Evolutionary conservation across 2,888 invertebrate species (phyloP).

Genomic region (Catocala fraxini): DNA sequence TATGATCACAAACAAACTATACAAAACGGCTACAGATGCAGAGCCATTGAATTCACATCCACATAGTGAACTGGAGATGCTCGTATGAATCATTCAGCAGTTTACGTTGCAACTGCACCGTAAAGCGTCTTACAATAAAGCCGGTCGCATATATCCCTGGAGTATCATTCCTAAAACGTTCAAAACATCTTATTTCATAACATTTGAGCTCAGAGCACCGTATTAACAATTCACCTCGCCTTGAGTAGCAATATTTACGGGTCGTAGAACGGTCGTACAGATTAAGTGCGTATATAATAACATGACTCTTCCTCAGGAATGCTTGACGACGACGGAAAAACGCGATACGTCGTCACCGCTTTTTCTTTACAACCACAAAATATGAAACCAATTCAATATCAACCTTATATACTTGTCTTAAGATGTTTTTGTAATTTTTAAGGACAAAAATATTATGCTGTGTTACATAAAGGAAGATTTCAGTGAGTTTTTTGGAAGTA

Average conservation of each 20-base stretch:
- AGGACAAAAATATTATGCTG: constrained; percentile 12
- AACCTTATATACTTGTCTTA: constrained; percentile 42
- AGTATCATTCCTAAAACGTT: constrained; percentile 26
- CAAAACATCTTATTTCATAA: constrained; percentile 46
- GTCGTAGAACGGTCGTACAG: constrained; percentile 48
- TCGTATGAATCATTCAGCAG: constrained; percentile 53
- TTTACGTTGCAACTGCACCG: constrained; percentile 48
- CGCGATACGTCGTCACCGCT: constrained; percentile 56
- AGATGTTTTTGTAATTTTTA: constrained; percentile 5
- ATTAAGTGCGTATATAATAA: constrained; percentile 60
- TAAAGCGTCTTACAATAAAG: constrained; percentile 43
- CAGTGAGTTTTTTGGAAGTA: constrained; percentile 58
- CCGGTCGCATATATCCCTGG: constrained; percentile 22
- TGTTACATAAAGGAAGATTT: constrained; percentile 49
- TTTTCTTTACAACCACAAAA: constrained; percentile 33
- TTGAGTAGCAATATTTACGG: constrained; percentile 57
- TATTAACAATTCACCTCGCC: constrained; percentile 54
- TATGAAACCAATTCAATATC: constrained; percentile 22
- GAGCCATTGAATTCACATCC: constrained; percentile 49
- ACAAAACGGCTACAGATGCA: constrained; percentile 24
- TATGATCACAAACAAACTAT: constrained; percentile 23
- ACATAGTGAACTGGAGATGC: constrained; percentile 37
- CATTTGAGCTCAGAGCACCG: constrained; percentile 37
- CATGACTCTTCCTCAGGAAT: constrained; percentile 47
- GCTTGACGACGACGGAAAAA: constrained; percentile 55